Percentiles rank a stretch among this genome's conserved stretches.
Conservation (phyloP, 2,797 vertebrate genomes). For the Rallus crepitans region DNA sequence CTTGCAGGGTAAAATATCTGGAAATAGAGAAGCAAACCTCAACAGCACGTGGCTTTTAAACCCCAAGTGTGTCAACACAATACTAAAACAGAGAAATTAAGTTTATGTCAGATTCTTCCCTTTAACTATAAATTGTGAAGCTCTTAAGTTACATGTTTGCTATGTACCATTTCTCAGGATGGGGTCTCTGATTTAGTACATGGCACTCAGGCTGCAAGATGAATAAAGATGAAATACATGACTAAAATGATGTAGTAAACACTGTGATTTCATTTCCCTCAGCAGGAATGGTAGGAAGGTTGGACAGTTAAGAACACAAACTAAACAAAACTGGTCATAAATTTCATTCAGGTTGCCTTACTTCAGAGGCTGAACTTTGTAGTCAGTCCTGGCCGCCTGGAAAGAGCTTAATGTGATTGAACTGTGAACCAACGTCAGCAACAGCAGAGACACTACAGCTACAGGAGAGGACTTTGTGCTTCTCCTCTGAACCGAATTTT, state of each 20-base stretch:
- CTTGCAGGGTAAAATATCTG: neutral
- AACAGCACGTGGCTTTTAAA: neutral
- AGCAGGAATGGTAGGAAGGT: neutral
- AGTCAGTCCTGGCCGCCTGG: neutral
- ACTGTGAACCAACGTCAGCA: neutral
- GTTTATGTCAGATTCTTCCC: neutral
- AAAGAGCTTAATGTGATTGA: neutral
- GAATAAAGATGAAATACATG: neutral
- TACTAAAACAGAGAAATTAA: neutral
- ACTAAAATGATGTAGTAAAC: neutral
- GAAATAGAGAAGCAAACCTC: slow-evolving; percentile 5
- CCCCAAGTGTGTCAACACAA: neutral
- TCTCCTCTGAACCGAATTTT: neutral
- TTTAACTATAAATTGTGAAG: neutral
- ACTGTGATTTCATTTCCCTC: neutral
- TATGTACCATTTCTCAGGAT: neutral
- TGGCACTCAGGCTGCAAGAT: neutral
- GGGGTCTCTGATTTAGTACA: neutral
- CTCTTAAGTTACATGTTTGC: neutral
- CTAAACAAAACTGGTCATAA: neutral
- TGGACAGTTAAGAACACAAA: neutral
- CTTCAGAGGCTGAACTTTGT: neutral
- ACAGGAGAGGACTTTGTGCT: neutral
- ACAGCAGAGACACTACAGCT: neutral
- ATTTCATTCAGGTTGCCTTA: neutral